Percentiles rank a stretch among this genome's conserved stretches.
These are phyloP conservation scores for Sogatella furcifera DNA, from an alignment of 1,140 invertebrate species.

Conservation along the genomic window DNA sequence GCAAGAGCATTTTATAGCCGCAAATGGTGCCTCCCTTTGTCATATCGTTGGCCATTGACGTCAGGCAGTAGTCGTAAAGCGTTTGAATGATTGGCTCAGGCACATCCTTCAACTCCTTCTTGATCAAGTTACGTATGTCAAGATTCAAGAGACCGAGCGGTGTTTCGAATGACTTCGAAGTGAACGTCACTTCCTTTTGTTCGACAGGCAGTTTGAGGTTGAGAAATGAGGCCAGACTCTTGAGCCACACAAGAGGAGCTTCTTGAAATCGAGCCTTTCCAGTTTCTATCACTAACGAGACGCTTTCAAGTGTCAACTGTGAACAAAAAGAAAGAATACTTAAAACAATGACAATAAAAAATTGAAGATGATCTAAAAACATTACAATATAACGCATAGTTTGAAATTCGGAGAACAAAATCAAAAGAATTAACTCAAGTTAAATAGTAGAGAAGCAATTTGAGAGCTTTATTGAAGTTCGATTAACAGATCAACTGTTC, in stretches of 20 bases:
- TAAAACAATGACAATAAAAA: too few species aligned
- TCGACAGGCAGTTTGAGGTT: constrained; percentile 49
- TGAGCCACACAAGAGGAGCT: constrained; percentile 48
- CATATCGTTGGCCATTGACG: constrained; percentile 52
- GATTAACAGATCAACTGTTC: too few species aligned
- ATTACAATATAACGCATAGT: too few species aligned
- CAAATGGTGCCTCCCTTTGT: constrained; percentile 43
- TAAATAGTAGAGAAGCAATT: too few species aligned
- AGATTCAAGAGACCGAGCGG: constrained; percentile 38
- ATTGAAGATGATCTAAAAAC: too few species aligned
- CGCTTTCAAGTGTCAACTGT: constrained; percentile 45
- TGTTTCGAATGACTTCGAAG: constrained; percentile 36
- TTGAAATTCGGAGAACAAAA: too few species aligned
- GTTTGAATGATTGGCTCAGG: constrained; percentile 42
- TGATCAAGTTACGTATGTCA: constrained; percentile 38
- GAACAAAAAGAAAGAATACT: neutral
- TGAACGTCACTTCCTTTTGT: constrained; percentile 45
- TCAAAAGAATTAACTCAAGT: too few species aligned
- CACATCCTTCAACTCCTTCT: constrained; percentile 42
- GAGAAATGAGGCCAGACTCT: constrained; percentile 47
- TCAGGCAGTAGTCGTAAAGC: constrained; percentile 52
- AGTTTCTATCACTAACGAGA: constrained; percentile 38
- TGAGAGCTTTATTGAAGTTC: too few species aligned
- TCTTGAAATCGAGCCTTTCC: constrained; percentile 46
- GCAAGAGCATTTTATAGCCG: constrained; percentile 58